Percentiles rank a stretch among this genome's conserved stretches.
These are phyloP conservation scores for Mystacides longicornis DNA, from an alignment of 2,888 invertebrate genomes.

Conservation along the genomic window DNA sequence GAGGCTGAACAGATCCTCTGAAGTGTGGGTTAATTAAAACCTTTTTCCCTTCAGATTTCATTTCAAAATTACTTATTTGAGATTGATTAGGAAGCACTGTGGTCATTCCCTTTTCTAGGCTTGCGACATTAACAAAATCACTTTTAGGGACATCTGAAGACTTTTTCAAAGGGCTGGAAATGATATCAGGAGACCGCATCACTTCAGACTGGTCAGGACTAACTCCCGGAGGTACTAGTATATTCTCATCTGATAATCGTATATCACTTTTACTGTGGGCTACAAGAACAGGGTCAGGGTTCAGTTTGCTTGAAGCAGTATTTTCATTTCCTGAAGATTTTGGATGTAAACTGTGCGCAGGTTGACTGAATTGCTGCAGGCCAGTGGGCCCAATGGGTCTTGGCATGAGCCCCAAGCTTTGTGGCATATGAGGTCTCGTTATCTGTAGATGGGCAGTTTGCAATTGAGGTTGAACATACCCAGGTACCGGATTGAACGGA, in stretches of 20 bases:
- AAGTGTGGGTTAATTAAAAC: slow-evolving; percentile 63
- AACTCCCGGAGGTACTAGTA: background rate
- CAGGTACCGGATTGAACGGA: background rate
- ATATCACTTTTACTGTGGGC: too few relatives aligned
- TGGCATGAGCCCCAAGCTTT: background rate
- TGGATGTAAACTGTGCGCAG: too few relatives aligned
- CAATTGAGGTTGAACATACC: background rate
- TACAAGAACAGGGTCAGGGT: too few relatives aligned
- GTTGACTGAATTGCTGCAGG: too few relatives aligned
- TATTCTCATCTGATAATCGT: background rate
- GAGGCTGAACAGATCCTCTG: slow-evolving; percentile 46
- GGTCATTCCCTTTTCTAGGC: background rate
- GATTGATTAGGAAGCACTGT: slow-evolving; percentile 30
- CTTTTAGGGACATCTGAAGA: background rate
- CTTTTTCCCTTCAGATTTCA: slow-evolving; percentile 42
- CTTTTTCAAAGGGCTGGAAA: background rate
- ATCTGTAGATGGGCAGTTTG: background rate
- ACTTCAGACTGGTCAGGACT: slow-evolving; percentile 2
- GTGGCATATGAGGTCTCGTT: background rate
- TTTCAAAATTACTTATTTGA: background rate
- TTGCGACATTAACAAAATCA: background rate
- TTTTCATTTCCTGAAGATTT: too few relatives aligned
- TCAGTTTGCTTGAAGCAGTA: too few relatives aligned
- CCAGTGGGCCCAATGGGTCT: background rate
- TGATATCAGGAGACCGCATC: background rate